These are phyloP conservation scores for Apodemia zela DNA, from an alignment of 2,888 invertebrate species.

Conservation along the genomic window DNA sequence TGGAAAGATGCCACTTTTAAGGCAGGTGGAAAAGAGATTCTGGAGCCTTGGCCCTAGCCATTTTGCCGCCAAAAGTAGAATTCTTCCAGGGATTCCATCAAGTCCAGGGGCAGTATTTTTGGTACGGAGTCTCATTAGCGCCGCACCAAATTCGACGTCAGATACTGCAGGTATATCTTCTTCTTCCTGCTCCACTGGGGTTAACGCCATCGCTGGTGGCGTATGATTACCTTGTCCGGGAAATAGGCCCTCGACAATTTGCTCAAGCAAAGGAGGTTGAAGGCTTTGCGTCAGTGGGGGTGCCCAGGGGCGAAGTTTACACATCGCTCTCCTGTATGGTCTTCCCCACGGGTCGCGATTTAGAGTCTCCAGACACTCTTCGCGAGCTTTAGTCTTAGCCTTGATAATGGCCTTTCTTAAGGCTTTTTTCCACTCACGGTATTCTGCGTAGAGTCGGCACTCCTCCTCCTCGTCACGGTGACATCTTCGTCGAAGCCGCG, in stretches of 20 bases:
- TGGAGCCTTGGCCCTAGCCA: constrained; percentile 5
- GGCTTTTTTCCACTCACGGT: neutral
- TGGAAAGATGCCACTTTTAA: neutral
- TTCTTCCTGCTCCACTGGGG: no score
- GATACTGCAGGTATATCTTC: no score
- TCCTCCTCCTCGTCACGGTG: neutral
- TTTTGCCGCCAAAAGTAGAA: neutral
- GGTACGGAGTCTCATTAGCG: neutral
- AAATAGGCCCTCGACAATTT: neutral
- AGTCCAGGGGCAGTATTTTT: constrained; percentile 23
- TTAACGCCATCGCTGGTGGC: neutral
- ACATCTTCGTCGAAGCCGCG: neutral
- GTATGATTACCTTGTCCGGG: neutral
- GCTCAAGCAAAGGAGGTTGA: no score
- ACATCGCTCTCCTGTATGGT: no score
- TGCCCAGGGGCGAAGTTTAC: no score
- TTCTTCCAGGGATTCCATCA: constrained; percentile 12
- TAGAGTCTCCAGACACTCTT: no score
- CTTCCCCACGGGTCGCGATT: no score
- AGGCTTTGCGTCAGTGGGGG: no score
- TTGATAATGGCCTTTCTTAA: no score
- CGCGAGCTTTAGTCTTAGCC: no score
- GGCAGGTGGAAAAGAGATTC: neutral
- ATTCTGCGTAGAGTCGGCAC: neutral
- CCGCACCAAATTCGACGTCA: neutral